phyloP scores from a whole-genome alignment of 2,113 vertebrate species.

The Phylloscopus trochilus region DNA sequence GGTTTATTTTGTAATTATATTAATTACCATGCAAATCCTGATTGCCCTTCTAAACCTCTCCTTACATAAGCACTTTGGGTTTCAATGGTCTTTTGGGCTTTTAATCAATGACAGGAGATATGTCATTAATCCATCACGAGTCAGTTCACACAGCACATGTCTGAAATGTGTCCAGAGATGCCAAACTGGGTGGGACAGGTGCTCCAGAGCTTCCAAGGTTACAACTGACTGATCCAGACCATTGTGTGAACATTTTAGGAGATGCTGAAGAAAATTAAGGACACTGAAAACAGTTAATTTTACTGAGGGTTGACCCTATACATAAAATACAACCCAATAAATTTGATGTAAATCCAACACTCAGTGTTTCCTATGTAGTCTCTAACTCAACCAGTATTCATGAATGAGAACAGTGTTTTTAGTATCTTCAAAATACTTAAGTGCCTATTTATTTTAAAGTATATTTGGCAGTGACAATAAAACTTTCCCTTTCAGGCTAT shows the following conservation, averaged over 20 bases:
- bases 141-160: not conserved
- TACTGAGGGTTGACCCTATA: not conserved
- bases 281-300: not conserved
- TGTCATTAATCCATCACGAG: not conserved
- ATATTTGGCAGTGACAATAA: not conserved
- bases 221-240: not conserved
- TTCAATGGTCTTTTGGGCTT: slow-evolving; percentile 18
- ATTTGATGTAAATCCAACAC: not conserved
- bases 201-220: not conserved
- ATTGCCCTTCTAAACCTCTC: slow-evolving; percentile 20
- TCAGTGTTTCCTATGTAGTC: not conserved
- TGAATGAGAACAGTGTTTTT: not conserved
- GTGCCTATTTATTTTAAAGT: not conserved
- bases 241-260: not conserved
- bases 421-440: not conserved
- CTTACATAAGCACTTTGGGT: not conserved
- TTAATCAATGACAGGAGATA: slow-evolving; percentile 3
- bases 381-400: not conserved
- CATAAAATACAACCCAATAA: not conserved
- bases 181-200: not conserved
- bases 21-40: slow-evolving; percentile 24
- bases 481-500: not conserved
- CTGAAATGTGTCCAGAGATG: not conserved
- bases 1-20: slow-evolving; percentile 50
- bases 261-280: not conserved